These are phyloP conservation scores for Ammodytes dubius DNA, from an alignment of 2,113 vertebrate genomes.

Conservation along the genomic window DNA sequence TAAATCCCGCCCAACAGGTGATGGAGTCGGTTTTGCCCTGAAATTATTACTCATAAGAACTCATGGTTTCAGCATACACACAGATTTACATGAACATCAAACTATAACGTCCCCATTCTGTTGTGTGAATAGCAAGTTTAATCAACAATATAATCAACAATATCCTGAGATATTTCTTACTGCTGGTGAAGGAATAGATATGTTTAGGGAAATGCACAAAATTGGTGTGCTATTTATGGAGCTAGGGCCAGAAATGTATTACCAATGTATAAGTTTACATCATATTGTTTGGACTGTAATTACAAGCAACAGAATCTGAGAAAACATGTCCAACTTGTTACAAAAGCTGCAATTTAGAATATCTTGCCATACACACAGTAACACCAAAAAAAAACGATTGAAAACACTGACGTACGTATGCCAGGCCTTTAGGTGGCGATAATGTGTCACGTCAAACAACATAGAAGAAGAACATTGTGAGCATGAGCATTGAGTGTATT, in stretches of 20 bases:
- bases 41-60: slow-evolving; percentile 26
- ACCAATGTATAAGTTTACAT: too few species aligned
- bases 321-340: not conserved
- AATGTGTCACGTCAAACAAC: too few species aligned
- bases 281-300: not conserved
- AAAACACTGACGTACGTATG: too few species aligned
- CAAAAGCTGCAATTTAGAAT: too few species aligned
- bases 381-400: too few species aligned
- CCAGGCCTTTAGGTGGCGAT: too few species aligned
- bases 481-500: too few species aligned
- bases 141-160: not conserved
- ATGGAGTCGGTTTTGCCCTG: slow-evolving; percentile 19
- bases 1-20: slow-evolving; percentile 37
- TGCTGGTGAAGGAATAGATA: not conserved
- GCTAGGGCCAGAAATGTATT: not conserved
- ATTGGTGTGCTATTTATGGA: not conserved
- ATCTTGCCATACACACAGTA: too few species aligned
- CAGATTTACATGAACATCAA: slow-evolving; percentile 18
- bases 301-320: not conserved
- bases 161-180: not conserved
- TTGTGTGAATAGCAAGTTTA: slow-evolving; percentile 1
- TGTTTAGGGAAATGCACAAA: not conserved
- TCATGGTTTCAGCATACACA: slow-evolving; percentile 19
- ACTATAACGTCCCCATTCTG: not conserved
- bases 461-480: too few species aligned